Base-by-base conservation (phyloP, 2,888 invertebrate genomes). In the Cepaea hortensis region DNA sequence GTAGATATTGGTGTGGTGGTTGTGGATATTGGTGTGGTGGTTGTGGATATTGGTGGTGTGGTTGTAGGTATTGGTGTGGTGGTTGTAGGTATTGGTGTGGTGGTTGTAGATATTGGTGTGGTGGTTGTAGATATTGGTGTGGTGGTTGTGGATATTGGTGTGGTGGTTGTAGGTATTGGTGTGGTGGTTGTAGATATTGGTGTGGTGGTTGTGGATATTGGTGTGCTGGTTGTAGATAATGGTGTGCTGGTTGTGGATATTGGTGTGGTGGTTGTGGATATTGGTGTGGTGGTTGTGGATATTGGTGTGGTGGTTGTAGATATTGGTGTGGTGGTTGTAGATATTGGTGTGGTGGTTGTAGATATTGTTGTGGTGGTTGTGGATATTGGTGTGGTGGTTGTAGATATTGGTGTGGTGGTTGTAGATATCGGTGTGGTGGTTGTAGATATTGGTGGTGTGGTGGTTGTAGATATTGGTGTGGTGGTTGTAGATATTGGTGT, bases 281-380 rank as follows among this genome's bases (percentile, higher is more conserved):
- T 73, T n/a, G 83, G 20, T 20, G 83, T n/a, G 3, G 83, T 73
- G 4, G 83, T 73, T 13, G 83, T 48, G 5, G 83, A 13, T n/a
- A 50, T 55, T 48, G 85, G 35, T 68, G 80, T 80, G 46, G 80
- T 80, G 3, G 85, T 72, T 13, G 85, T 80, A 3, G 85, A n/a
- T 65, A 65, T n/a, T 65, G 81, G 11, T 81, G 81, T 35, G 20
- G 62, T 65, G 61, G 65, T 35, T 18, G 81, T 6, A 2, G 81
- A 11, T 18, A 65, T 65, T 65, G 81, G 5, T 65, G 81, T 65
- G 61, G 81, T 35, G 15, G 81, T 3, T 65, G 81, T 81, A 35
- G 35, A 35, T 35, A 35, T 35, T 35, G 84, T 6, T 35, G 84
- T 23, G 23, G 70, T n/a, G 6, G 84, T 23, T 84, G 84, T 62